A percentile compares a stretch with the other conserved stretches of the same genome.
Evolutionary conservation across 2,888 invertebrate genomes (phyloP).

Genomic region (Athalia rosae): DNA sequence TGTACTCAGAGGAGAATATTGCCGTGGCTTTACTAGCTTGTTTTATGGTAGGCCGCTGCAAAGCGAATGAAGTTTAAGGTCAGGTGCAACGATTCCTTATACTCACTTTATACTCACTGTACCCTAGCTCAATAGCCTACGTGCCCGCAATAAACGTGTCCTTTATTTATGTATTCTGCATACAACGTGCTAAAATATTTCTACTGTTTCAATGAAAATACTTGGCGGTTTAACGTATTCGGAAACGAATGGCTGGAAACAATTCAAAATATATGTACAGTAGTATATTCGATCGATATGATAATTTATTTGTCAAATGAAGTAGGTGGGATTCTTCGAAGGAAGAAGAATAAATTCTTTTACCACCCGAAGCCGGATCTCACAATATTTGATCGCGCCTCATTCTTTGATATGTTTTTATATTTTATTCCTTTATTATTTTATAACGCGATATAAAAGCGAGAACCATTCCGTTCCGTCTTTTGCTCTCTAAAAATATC

Average conservation of each 20-base stretch:
- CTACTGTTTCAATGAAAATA: background rate
- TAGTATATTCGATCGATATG: background rate
- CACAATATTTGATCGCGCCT: slow-evolving; percentile 11
- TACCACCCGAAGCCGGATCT: background rate
- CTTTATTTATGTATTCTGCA: background rate
- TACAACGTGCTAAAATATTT: background rate
- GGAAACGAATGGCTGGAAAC: too few species aligned
- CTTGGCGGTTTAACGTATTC: background rate
- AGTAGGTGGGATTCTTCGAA: background rate
- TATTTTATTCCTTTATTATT: slow-evolving; percentile 1
- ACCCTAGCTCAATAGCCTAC: background rate
- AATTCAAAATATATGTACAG: background rate
- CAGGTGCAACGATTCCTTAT: slow-evolving; percentile 30
- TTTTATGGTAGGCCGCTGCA: slow-evolving; percentile 33
- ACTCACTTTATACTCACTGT: background rate
- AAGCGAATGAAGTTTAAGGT: slow-evolving; percentile 27
- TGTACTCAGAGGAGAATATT: slow-evolving; percentile 39
- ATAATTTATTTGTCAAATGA: background rate
- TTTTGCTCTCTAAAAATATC: slow-evolving; percentile 22
- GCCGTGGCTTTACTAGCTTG: slow-evolving; percentile 22
- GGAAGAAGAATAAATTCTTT: slow-evolving; percentile 1
- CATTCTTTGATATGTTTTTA: background rate
- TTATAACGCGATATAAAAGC: slow-evolving; percentile 29
- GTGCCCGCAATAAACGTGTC: slow-evolving; percentile 11
- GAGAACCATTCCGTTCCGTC: background rate